Percentiles rank a stretch among this genome's conserved stretches.
These are phyloP conservation scores for Anagrus nilaparvatae DNA, from an alignment of 1,140 invertebrate species.

Conservation along the genomic window DNA sequence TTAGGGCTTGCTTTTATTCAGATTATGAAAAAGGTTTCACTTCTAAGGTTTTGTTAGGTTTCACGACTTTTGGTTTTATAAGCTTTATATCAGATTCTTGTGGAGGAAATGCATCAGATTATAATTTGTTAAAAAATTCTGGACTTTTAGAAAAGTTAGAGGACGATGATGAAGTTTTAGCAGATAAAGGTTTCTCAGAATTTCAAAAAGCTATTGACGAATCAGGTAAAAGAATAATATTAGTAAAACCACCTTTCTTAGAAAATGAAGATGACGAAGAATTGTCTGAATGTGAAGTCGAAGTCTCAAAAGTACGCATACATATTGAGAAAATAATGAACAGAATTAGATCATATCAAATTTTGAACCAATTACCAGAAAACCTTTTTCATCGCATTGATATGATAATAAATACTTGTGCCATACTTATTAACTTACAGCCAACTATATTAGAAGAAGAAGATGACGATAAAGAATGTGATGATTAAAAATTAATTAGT, in stretches of 20 bases:
- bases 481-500: too few species aligned
- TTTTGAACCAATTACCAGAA: slow-evolving; percentile 21
- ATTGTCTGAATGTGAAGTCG: slow-evolving; percentile 24
- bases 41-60: slow-evolving; percentile 26
- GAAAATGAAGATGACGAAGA: slow-evolving; percentile 17
- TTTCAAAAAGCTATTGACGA: slow-evolving; percentile 18
- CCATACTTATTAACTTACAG: slow-evolving; percentile 24
- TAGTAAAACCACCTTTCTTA: slow-evolving; percentile 16
- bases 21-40: slow-evolving; percentile 34
- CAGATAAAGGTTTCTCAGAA: slow-evolving; percentile 33
- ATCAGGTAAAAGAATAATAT: not conserved
- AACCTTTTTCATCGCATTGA: slow-evolving; percentile 20
- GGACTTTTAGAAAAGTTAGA: slow-evolving; percentile 30
- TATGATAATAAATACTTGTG: slow-evolving; percentile 23
- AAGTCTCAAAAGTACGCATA: slow-evolving; percentile 27
- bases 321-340: slow-evolving; percentile 32
- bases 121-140: slow-evolving; percentile 10
- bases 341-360: slow-evolving; percentile 21
- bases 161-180: slow-evolving; percentile 31
- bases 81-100: slow-evolving; percentile 30
- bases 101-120: slow-evolving; percentile 21
- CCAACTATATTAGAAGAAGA: slow-evolving; percentile 15
- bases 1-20: slow-evolving; percentile 25
- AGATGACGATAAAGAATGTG: slow-evolving; percentile 1
- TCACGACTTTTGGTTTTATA: slow-evolving; percentile 33